Conservation (phyloP, 2,888 invertebrate species). For the Scaptomyza cyrtandrae region DNA sequence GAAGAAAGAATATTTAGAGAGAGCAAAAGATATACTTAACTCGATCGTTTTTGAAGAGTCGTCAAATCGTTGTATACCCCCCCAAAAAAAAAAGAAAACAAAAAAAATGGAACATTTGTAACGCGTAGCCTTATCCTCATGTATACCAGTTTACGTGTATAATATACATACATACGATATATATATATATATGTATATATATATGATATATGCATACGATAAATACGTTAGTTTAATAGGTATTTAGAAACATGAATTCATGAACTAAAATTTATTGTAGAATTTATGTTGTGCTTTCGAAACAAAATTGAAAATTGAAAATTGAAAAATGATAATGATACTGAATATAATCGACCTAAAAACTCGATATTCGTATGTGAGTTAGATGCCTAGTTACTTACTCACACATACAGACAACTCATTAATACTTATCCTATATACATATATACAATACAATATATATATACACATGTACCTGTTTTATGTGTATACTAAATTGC, state of each 20-base stretch:
- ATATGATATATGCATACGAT: slow-evolving; percentile 48
- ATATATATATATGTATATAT: too few relatives aligned
- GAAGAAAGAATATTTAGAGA: slow-evolving; percentile 25
- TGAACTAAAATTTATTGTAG: slow-evolving; percentile 51
- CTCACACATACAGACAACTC: slow-evolving; percentile 29
- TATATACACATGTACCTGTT: slow-evolving; percentile 69
- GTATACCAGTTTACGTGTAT: slow-evolving; percentile 84
- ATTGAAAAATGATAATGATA: slow-evolving; percentile 16
- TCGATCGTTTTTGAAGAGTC: slow-evolving; percentile 28
- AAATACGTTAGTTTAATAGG: slow-evolving; percentile 54
- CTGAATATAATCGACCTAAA: neutral
- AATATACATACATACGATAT: slow-evolving; percentile 38
- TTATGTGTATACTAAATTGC: slow-evolving; percentile 58
- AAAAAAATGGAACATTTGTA: slow-evolving; percentile 75
- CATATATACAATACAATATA: slow-evolving; percentile 24
- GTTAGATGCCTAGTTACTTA: slow-evolving; percentile 15
- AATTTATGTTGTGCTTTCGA: slow-evolving; percentile 72
- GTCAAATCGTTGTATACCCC: slow-evolving; percentile 73
- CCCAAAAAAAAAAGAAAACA: neutral
- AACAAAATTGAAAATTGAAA: slow-evolving; percentile 22
- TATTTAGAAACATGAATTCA: slow-evolving; percentile 29
- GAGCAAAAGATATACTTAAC: slow-evolving; percentile 17
- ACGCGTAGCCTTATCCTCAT: slow-evolving; percentile 84
- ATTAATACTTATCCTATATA: slow-evolving; percentile 32
- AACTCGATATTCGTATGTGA: slow-evolving; percentile 21